Evolutionary conservation across 2,113 vertebrate genomes (phyloP).

Genomic region (Rhegmatorhina hoffmannsi): DNA sequence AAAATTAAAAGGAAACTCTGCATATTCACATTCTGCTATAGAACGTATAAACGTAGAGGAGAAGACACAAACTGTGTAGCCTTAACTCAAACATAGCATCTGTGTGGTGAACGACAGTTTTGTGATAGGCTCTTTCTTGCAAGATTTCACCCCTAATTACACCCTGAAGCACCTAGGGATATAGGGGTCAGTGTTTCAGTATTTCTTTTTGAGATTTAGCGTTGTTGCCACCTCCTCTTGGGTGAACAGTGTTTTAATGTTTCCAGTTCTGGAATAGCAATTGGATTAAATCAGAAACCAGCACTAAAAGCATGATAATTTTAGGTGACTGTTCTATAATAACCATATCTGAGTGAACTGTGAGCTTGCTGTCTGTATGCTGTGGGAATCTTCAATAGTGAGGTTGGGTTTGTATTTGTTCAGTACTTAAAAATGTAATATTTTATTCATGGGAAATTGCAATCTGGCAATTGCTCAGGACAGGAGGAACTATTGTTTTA

Average conservation of each 20-base stretch:
- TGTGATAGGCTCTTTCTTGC: background rate
- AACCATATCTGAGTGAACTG: background rate
- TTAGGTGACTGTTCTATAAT: background rate
- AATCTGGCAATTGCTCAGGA: background rate
- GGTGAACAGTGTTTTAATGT: background rate
- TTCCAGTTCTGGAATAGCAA: background rate
- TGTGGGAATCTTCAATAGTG: background rate
- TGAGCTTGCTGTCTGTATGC: background rate
- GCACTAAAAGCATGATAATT: background rate
- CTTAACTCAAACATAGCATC: background rate
- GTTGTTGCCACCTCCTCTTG: background rate
- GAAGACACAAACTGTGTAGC: background rate
- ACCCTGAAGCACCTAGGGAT: background rate
- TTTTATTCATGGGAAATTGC: constrained; percentile 35
- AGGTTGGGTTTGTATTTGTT: background rate
- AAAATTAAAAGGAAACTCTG: background rate
- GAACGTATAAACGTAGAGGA: fast-evolving
- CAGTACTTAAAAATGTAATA: background rate
- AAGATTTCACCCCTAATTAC: background rate
- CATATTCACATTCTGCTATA: background rate
- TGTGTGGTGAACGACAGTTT: fast-evolving
- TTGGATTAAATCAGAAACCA: background rate
- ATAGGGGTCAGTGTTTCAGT: background rate
- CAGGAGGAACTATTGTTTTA: constrained; percentile 1
- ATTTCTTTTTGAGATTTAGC: background rate